Evolutionary conservation across 2,888 invertebrate genomes (phyloP).

Genomic region (Choreutis nemorana): DNA sequence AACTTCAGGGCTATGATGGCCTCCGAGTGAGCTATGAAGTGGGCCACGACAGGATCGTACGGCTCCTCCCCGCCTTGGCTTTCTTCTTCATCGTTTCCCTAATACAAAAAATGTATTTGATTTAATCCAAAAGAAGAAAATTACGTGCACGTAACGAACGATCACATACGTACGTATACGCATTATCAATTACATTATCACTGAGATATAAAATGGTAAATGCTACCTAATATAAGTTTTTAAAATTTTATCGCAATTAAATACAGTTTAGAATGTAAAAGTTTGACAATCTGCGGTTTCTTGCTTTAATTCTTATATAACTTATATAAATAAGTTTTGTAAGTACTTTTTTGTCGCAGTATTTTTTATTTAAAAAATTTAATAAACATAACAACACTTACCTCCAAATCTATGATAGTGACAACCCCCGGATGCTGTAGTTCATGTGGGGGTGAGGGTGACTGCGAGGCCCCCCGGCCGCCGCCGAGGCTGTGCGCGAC

Average conservation of each 20-base stretch:
- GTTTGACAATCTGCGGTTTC: no score
- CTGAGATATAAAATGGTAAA: no score
- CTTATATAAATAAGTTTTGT: neutral
- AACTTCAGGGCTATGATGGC: constrained; percentile 90
- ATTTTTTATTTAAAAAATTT: no score
- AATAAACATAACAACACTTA: no score
- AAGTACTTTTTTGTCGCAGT: neutral
- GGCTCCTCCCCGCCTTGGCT: constrained; percentile 70
- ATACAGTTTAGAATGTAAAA: no score
- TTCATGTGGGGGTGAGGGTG: constrained; percentile 61
- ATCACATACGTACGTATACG: no score
- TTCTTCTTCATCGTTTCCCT: constrained; percentile 61
- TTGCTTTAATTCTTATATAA: neutral
- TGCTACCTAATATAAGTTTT: no score
- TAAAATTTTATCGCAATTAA: no score
- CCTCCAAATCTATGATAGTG: constrained; percentile 86
- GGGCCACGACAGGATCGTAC: constrained; percentile 81
- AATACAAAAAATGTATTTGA: constrained; percentile 6
- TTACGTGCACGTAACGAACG: no score
- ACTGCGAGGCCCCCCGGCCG: constrained; percentile 58
- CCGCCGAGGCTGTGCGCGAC: constrained; percentile 91
- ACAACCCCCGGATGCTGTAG: constrained; percentile 86
- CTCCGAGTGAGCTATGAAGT: constrained; percentile 88
- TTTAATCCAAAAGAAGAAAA: no score
- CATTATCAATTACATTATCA: no score